Evolutionary conservation across 1,140 invertebrate species (phyloP).

Genomic region (Drosophila rhopaloa): DNA sequence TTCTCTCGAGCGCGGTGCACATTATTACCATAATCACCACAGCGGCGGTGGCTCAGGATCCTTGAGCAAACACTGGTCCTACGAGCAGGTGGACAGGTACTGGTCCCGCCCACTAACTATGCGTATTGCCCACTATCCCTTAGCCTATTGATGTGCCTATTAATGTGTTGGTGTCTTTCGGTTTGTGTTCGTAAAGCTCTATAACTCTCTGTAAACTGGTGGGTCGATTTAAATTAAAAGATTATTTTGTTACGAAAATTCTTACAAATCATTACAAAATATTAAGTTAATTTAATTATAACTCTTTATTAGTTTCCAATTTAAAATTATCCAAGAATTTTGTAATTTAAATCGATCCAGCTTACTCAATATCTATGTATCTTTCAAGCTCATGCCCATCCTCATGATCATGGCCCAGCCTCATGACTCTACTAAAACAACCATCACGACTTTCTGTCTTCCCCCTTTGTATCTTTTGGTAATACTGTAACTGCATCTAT

Average conservation of each 20-base stretch:
- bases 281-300: too few relatives aligned
- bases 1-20: constrained; percentile 89
- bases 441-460: constrained; percentile 41
- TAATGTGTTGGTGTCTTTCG: constrained; percentile 43
- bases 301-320: too few relatives aligned
- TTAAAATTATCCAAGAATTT: not conserved
- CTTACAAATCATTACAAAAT: too few relatives aligned
- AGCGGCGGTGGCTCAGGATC: constrained; percentile 84
- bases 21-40: constrained; percentile 58
- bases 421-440: constrained; percentile 33
- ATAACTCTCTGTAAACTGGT: constrained; percentile 9
- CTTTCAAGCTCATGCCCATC: constrained; percentile 47
- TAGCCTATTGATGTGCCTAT: constrained; percentile 40
- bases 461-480: constrained; percentile 39
- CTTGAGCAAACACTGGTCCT: constrained; percentile 82
- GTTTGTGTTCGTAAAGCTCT: constrained; percentile 46
- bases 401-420: constrained; percentile 25
- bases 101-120: constrained; percentile 49
- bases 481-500: constrained; percentile 47
- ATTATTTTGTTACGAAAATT: too few relatives aligned
- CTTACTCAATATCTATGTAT: constrained; percentile 29
- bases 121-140: constrained; percentile 31
- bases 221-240: constrained; percentile 13
- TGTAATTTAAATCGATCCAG: not conserved
- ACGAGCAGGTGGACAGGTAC: constrained; percentile 84